A percentile compares a stretch with the other conserved stretches of the same genome.
phyloP scores from a whole-genome alignment of 2,797 vertebrate species.

The Monodelphis domestica region DNA sequence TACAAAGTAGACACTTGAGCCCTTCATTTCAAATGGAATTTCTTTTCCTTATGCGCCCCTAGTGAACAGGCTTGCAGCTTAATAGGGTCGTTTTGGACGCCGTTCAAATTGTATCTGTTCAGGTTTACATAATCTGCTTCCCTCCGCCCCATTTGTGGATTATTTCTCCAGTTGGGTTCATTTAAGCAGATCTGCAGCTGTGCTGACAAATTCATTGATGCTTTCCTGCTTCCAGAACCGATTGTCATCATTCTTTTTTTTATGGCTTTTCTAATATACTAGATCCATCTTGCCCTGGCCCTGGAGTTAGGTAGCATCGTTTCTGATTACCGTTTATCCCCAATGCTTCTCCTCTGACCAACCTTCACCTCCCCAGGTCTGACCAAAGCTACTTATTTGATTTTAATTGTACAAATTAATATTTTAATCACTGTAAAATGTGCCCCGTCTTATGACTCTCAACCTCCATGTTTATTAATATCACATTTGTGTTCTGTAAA shows the following conservation, averaged over 20 bases:
- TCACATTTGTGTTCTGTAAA: background rate
- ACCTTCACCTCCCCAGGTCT: background rate
- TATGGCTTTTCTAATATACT: background rate
- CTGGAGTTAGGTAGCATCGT: background rate
- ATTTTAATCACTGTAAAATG: slow-evolving; percentile 13
- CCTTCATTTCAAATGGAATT: background rate
- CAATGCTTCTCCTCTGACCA: background rate
- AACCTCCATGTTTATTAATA: background rate
- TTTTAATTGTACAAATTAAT: slow-evolving; percentile 28
- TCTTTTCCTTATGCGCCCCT: background rate
- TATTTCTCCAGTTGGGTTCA: slow-evolving; percentile 47
- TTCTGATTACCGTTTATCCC: background rate
- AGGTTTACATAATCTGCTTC: slow-evolving; percentile 35
- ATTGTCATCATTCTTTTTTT: slow-evolving; percentile 17
- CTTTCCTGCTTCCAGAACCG: slow-evolving; percentile 26
- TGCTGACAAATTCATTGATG: slow-evolving; percentile 39
- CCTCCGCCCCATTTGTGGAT: slow-evolving; percentile 15
- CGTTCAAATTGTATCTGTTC: slow-evolving; percentile 45
- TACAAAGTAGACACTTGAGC: slow-evolving; percentile 8
- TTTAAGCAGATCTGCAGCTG: slow-evolving; percentile 48
- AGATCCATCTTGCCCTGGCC: background rate
- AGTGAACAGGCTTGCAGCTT: slow-evolving; percentile 7
- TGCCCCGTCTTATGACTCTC: background rate
- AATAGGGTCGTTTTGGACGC: slow-evolving; percentile 60
- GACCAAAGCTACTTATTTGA: background rate